A percentile compares a stretch with the other conserved stretches of the same genome.
phyloP scores from a whole-genome alignment of 2,888 invertebrate genomes.

The Folsomia candida region DNA sequence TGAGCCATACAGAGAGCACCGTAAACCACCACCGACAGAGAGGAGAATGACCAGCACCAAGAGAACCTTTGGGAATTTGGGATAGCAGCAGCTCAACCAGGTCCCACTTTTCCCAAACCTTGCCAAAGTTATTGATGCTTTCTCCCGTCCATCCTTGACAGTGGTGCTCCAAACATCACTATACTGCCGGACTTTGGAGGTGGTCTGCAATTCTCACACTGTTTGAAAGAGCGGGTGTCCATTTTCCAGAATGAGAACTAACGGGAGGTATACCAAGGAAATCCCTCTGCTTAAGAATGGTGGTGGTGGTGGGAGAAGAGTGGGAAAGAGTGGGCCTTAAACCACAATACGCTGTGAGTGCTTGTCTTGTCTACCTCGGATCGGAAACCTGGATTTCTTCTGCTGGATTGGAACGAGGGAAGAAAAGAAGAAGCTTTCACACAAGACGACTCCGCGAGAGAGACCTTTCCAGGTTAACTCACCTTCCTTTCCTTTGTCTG shows the following conservation, averaged over 20 bases:
- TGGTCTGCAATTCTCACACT: neutral
- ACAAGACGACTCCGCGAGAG: neutral
- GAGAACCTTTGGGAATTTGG: constrained; percentile 14
- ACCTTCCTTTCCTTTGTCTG: neutral
- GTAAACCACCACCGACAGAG: neutral
- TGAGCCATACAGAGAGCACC: neutral
- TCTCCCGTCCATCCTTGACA: constrained; percentile 3
- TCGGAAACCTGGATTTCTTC: neutral
- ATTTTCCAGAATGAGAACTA: neutral
- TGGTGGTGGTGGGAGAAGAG: neutral
- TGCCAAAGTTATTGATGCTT: constrained; percentile 14
- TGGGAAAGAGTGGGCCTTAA: constrained; percentile 14
- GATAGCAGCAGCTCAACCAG: neutral
- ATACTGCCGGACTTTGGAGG: neutral
- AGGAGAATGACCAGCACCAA: constrained; percentile 7
- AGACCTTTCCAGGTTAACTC: neutral
- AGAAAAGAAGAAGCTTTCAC: neutral
- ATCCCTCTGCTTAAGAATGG: neutral
- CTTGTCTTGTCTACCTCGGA: neutral
- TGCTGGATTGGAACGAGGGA: neutral
- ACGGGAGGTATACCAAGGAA: neutral
- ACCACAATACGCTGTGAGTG: constrained; percentile 9
- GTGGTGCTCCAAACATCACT: neutral
- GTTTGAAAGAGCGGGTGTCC: neutral
- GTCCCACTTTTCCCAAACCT: constrained; percentile 4